These are phyloP conservation scores for Hylia prasina DNA, from an alignment of 2,113 vertebrate species.

Conservation along the genomic window DNA sequence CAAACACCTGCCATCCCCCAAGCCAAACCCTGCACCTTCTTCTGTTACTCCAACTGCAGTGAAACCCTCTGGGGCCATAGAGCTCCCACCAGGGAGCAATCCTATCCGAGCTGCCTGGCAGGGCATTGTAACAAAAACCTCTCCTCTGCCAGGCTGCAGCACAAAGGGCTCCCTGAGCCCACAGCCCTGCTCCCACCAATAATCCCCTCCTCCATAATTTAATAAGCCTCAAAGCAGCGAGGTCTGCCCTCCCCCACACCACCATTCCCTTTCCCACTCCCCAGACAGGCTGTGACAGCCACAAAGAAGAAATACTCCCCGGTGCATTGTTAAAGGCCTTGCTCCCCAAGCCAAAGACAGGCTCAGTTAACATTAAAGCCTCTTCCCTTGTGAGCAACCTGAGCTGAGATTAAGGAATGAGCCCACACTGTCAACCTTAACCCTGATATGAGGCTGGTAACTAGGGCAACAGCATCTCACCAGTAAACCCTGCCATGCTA, in stretches of 20 bases:
- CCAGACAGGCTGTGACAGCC: constrained; percentile 29
- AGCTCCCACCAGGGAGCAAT: background rate
- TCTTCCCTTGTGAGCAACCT: constrained; percentile 43
- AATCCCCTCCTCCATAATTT: constrained; percentile 47
- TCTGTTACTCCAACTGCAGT: background rate
- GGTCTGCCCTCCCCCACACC: background rate
- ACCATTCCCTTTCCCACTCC: background rate
- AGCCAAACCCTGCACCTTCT: background rate
- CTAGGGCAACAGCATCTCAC: constrained; percentile 54
- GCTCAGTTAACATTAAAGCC: constrained; percentile 53
- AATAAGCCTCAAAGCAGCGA: background rate
- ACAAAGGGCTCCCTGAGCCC: constrained; percentile 30
- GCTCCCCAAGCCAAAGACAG: constrained; percentile 37
- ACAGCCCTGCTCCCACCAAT: constrained; percentile 8
- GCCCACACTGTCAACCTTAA: constrained; percentile 53
- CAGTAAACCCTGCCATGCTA: background rate
- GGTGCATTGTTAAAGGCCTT: constrained; percentile 29
- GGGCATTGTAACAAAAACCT: background rate
- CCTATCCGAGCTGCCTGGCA: background rate
- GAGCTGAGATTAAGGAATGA: constrained; percentile 57
- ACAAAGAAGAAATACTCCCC: background rate
- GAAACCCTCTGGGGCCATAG: background rate
- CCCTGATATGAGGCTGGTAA: constrained; percentile 47
- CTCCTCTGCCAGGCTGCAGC: background rate
- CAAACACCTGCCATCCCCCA: background rate